Conservation (phyloP, 2,888 invertebrate species). For the Aphodius sticticus region DNA sequence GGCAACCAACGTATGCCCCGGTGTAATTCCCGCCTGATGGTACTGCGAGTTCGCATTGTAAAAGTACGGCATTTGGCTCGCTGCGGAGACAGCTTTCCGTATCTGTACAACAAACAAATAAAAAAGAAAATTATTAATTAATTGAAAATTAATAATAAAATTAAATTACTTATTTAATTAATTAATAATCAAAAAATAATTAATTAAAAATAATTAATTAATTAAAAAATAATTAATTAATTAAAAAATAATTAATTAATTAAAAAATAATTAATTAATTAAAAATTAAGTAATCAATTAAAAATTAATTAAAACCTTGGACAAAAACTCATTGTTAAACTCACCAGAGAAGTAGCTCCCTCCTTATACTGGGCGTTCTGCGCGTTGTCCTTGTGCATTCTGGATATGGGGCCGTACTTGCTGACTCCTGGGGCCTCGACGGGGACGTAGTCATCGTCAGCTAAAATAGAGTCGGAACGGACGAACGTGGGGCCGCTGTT, state of each 20-base stretch:
- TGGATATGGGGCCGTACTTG: constrained; percentile 75
- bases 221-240: constrained; percentile 19
- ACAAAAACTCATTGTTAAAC: constrained; percentile 5
- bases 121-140: not conserved
- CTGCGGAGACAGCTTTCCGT: constrained; percentile 62
- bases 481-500: constrained; percentile 57
- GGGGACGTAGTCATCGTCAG: constrained; percentile 73
- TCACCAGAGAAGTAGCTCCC: constrained; percentile 53
- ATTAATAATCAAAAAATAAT: constrained; percentile 9
- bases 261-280: constrained; percentile 29
- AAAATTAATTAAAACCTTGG: not conserved
- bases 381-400: constrained; percentile 55
- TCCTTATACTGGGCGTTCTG: constrained; percentile 54
- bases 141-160: not conserved
- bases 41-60: constrained; percentile 55
- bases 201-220: not conserved
- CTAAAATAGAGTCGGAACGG: constrained; percentile 65
- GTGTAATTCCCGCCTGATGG: constrained; percentile 52
- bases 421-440: constrained; percentile 72
- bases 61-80: constrained; percentile 61
- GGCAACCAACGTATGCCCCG: constrained; percentile 50
- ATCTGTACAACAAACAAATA: constrained; percentile 44
- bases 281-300: constrained; percentile 7
- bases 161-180: constrained; percentile 17
- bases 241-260: not conserved